Evolutionary conservation across 1,140 invertebrate genomes (phyloP).

Genomic region (Hermatobates lingyangjiaoensis): DNA sequence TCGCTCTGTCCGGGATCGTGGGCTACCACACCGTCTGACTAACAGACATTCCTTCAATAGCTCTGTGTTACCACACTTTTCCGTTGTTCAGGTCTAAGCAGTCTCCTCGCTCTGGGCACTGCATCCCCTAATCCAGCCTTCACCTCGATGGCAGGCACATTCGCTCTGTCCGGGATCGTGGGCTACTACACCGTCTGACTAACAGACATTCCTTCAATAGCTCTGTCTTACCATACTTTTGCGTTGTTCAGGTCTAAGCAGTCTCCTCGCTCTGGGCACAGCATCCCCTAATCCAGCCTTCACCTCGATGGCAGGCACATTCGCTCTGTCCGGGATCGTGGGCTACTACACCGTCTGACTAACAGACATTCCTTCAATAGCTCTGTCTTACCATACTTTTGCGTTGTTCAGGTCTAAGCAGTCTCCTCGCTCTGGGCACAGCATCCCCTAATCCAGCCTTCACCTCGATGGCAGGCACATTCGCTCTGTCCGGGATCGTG

Average conservation of each 20-base stretch:
- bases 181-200: constrained; percentile 84
- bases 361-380: no score
- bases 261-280: constrained; percentile 47
- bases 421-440: constrained; percentile 47
- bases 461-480: constrained; percentile 70
- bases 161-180: constrained; percentile 65
- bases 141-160: constrained; percentile 70
- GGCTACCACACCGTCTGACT: constrained; percentile 84
- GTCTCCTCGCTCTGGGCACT: constrained; percentile 47
- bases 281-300: constrained; percentile 64
- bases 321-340: constrained; percentile 65
- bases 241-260: constrained; percentile 49
- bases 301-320: constrained; percentile 70
- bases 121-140: constrained; percentile 64
- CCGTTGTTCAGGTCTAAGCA: constrained; percentile 49
- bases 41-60: no score
- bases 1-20: constrained; percentile 65
- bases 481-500: constrained; percentile 65
- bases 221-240: no score
- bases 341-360: constrained; percentile 84
- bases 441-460: constrained; percentile 64
- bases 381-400: no score
- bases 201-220: no score
- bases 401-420: constrained; percentile 36
- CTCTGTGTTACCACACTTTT: no score